These are phyloP conservation scores for Pristionchus arcanus DNA, from an alignment of 2,888 invertebrate species.

Conservation along the genomic window DNA sequence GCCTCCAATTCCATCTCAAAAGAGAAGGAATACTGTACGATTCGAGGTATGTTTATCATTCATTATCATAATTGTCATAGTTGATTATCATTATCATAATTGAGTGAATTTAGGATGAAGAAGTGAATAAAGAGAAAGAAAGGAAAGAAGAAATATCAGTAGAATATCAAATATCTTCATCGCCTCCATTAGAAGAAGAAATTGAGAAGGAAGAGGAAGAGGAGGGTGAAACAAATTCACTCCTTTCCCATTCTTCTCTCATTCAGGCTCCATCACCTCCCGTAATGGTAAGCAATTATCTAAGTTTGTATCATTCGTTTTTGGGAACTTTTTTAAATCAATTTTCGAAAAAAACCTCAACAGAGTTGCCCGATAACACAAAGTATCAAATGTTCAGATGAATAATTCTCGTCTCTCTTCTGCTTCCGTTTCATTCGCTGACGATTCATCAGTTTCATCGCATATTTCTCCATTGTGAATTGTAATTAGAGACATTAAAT, in stretches of 20 bases:
- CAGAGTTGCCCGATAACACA: not conserved
- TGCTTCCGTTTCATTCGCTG: not conserved
- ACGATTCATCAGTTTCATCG: not conserved
- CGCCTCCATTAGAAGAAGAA: not conserved
- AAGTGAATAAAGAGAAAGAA: not conserved
- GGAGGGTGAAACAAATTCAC: not conserved
- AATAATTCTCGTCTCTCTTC: not conserved
- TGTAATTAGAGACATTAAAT: no score
- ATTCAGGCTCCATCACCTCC: not conserved
- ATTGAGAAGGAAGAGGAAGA: not conserved
- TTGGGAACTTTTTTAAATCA: no score
- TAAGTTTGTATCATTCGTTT: no score
- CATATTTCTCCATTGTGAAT: not conserved
- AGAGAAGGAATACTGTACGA: slow-evolving; percentile 47
- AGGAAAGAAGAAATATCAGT: not conserved
- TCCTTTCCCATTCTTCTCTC: not conserved
- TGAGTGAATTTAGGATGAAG: not conserved
- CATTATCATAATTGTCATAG: no score
- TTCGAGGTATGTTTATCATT: not conserved
- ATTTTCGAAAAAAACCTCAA: not conserved
- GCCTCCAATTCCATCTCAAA: slow-evolving; percentile 3
- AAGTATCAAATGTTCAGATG: not conserved
- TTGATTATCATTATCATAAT: no score
- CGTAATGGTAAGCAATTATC: not conserved
- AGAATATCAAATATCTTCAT: not conserved